Base-by-base conservation (phyloP, 2,113 vertebrate genomes). In the Anolis sagrei region DNA sequence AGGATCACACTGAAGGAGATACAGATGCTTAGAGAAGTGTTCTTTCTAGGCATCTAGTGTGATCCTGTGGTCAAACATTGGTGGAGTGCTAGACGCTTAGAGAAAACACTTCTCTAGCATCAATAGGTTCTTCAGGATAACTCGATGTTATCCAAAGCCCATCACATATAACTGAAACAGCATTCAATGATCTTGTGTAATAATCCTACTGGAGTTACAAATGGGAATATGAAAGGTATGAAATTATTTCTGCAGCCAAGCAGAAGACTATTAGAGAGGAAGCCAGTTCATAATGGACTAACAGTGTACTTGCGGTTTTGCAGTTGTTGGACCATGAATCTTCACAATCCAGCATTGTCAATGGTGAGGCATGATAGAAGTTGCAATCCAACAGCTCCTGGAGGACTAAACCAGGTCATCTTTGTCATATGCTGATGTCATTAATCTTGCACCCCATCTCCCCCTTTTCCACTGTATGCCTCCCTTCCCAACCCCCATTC, bases 371-470 rank as follows among this genome's bases (percentile, higher is more conserved):
- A 29, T 68, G 10, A 27, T 68, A 27, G 64, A 27, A 68, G 27
- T 10, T 68, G 64, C 27, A n/a, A 64, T 25, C 62, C 21, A 64
- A 64, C 62, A 27, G 25, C 62, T 29, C 29, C 64, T 27, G 25
- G 25, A 68, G 27, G 64, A 58, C 16, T 14, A 54, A 13, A 3
- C 25, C 64, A 68, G 1, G 3, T 2, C 27, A 58, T 9, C 29
- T 25, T 25, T 68, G 64, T 9, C 62, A 0, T 64, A 27, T 25
- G 62, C 64, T 68, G 27, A 68, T 68, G 25, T 68, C 64, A 29
- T 68, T 27, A 68, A 2, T 68, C 25, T 11, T 68, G 64, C 76
- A 5, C 39, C 86, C 86, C 77, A 19, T 84, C 6, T 87, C 89
- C 62, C 76, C 29, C 0, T 1, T 62, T 44, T 10, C n/a, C 61